Conservation (phyloP, 2,797 vertebrate species). For the Enoplosus armatus region DNA sequence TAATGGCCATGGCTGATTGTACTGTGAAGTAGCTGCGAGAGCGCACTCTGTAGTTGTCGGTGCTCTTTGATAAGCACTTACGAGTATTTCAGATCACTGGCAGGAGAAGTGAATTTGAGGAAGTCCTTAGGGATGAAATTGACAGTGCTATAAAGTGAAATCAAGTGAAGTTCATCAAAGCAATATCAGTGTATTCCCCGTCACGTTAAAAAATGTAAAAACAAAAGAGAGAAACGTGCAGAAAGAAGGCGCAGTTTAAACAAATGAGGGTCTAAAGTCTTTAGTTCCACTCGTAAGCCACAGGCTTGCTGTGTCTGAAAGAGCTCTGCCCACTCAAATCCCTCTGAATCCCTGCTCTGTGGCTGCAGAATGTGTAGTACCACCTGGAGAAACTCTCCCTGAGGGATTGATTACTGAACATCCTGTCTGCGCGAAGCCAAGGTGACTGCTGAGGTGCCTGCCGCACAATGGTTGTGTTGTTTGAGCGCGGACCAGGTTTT, state of each 20-base stretch:
- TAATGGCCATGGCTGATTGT: constrained; percentile 24
- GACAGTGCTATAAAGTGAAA: neutral
- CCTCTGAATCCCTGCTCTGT: constrained; percentile 71
- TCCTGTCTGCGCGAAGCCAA: constrained; percentile 77
- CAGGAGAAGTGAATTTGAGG: neutral
- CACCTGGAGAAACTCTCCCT: constrained; percentile 81
- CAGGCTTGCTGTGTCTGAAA: constrained; percentile 76
- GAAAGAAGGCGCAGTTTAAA: constrained; percentile 43
- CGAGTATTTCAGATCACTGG: constrained; percentile 1
- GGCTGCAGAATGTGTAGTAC: constrained; percentile 77
- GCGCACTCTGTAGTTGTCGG: neutral
- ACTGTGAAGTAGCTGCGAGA: constrained; percentile 14
- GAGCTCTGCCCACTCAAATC: constrained; percentile 75
- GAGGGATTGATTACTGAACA: constrained; percentile 81
- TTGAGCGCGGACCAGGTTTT: constrained; percentile 66
- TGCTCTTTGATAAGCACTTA: constrained; percentile 37
- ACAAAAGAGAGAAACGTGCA: constrained; percentile 14
- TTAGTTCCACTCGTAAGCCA: constrained; percentile 73
- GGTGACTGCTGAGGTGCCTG: constrained; percentile 71
- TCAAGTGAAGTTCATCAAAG: constrained; percentile 8
- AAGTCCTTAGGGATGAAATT: neutral
- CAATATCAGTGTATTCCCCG: neutral
- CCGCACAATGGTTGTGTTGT: constrained; percentile 80
- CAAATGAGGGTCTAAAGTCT: constrained; percentile 65
- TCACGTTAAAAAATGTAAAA: neutral